Conservation (phyloP, 1,140 invertebrate genomes). For the Caerostris darwini region DNA sequence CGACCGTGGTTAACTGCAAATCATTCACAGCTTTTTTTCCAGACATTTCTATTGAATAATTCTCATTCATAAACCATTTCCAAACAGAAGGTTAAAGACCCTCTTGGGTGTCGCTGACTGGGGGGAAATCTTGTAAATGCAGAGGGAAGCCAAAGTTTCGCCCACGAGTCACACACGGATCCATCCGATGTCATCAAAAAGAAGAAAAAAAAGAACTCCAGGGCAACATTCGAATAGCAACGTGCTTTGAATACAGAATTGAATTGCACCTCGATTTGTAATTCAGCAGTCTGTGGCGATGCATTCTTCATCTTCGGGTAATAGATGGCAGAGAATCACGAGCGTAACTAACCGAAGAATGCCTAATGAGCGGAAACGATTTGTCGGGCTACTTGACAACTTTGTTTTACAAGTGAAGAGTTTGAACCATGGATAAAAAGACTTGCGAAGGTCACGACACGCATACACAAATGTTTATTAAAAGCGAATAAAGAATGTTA, state of each 20-base stretch:
- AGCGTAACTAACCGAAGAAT: background rate
- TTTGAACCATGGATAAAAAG: background rate
- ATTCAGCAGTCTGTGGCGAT: background rate
- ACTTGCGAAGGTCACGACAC: background rate
- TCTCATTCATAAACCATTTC: conserved; percentile 14
- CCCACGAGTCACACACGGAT: background rate
- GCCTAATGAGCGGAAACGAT: background rate
- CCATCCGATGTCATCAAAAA: background rate
- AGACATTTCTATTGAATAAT: background rate
- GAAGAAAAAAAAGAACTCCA: too few relatives aligned
- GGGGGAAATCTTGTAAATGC: background rate
- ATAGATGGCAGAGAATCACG: background rate
- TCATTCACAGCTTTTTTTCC: background rate
- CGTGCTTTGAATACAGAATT: background rate
- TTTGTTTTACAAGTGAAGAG: background rate
- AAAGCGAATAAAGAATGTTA: too few relatives aligned
- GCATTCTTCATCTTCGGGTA: background rate
- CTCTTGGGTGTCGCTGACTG: background rate
- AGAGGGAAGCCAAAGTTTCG: background rate
- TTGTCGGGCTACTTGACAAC: background rate
- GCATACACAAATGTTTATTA: too few relatives aligned
- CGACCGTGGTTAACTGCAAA: too few relatives aligned
- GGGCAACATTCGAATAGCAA: background rate
- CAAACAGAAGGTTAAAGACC: conserved; percentile 7
- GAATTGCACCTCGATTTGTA: background rate